phyloP scores from a whole-genome alignment of 2,888 invertebrate species.

The Dromius quadrimaculatus region DNA sequence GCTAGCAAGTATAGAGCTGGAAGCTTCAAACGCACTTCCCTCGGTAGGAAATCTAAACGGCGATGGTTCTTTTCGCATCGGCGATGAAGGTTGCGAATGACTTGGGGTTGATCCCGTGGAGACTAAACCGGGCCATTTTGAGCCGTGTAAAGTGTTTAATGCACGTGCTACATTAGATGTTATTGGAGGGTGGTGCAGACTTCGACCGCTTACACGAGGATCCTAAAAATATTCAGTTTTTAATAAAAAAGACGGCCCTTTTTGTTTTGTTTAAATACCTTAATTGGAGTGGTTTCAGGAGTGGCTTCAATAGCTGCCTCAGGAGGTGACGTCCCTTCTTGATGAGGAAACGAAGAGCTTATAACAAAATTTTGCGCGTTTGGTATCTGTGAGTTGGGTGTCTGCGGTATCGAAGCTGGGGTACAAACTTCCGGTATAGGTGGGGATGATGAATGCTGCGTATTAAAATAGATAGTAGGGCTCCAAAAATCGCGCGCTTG shows the following conservation, averaged over 20 bases:
- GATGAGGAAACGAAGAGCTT: constrained; percentile 59
- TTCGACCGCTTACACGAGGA: constrained; percentile 55
- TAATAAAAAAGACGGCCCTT: no score
- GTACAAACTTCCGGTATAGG: constrained; percentile 62
- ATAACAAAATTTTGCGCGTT: constrained; percentile 60
- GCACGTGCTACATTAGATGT: constrained; percentile 78
- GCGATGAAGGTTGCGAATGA: constrained; percentile 77
- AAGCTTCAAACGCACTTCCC: constrained; percentile 50
- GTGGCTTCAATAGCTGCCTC: constrained; percentile 92
- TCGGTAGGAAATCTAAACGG: constrained; percentile 68
- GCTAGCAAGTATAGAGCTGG: constrained; percentile 57
- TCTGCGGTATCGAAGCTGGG: constrained; percentile 65
- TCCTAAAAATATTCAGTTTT: no score
- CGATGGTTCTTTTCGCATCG: constrained; percentile 74
- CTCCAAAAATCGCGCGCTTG: constrained; percentile 61
- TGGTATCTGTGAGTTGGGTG: constrained; percentile 62
- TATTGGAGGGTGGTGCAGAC: constrained; percentile 63
- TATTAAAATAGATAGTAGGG: constrained; percentile 62
- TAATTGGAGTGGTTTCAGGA: constrained; percentile 88
- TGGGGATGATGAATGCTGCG: constrained; percentile 61
- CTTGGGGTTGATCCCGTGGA: constrained; percentile 64
- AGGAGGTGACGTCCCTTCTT: constrained; percentile 79
- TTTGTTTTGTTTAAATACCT: no score
- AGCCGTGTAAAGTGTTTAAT: constrained; percentile 67
- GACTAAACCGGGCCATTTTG: constrained; percentile 61